A percentile compares a stretch with the other conserved stretches of the same genome.
phyloP scores from a whole-genome alignment of 2,888 invertebrate species.

The Eupelmus urozonus region DNA sequence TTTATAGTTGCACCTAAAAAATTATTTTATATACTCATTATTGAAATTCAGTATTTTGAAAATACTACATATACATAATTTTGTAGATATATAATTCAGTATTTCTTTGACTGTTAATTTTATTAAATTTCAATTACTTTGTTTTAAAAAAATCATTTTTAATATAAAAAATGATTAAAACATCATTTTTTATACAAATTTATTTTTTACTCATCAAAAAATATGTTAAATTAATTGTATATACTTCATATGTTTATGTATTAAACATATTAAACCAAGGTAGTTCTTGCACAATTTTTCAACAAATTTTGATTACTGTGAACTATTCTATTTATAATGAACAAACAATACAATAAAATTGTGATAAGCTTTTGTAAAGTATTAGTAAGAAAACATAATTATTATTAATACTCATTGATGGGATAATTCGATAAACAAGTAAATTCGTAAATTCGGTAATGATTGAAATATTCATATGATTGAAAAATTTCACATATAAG shows the following conservation, averaged over 20 bases:
- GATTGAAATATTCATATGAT: too few species aligned
- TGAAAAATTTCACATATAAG: too few species aligned
- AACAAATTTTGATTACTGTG: too few species aligned
- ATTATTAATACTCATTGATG: not conserved
- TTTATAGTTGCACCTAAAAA: conserved; percentile 8
- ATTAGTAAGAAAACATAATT: conserved; percentile 10
- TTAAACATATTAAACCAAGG: too few species aligned
- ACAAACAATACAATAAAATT: not conserved
- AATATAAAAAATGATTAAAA: not conserved
- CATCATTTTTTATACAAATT: not conserved
- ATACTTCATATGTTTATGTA: too few species aligned
- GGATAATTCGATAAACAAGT: too few species aligned
- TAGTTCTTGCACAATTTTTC: too few species aligned
- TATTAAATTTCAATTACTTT: not conserved
- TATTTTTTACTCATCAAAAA: not conserved
- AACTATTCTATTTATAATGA: too few species aligned
- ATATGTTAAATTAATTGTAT: not conserved
- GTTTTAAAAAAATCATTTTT: conserved; percentile 4
- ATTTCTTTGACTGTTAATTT: conserved; percentile 41
- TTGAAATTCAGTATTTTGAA: conserved; percentile 46
- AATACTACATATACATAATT: conserved; percentile 66
- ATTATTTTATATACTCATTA: not conserved
- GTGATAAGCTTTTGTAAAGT: not conserved
- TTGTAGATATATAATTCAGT: conserved; percentile 64
- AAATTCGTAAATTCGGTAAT: too few species aligned